Conservation (phyloP, 2,797 vertebrate genomes). For the Clarias pachynema region DNA sequence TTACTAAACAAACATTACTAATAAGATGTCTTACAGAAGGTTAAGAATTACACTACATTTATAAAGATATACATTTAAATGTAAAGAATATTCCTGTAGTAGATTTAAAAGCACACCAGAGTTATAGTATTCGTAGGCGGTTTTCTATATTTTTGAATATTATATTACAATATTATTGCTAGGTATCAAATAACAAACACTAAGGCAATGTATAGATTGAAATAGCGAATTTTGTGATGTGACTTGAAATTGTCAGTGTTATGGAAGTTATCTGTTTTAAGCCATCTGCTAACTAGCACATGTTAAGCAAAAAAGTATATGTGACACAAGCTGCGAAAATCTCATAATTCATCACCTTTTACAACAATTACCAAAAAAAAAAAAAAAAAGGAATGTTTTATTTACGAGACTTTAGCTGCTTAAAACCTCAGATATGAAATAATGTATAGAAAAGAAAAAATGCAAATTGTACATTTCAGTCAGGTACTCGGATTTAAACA, state of each 20-base stretch:
- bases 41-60: not conserved
- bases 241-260: not conserved
- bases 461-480: not conserved
- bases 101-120: not conserved
- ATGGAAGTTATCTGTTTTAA: too few relatives aligned
- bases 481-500: not conserved
- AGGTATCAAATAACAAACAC: too few relatives aligned
- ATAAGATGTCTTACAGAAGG: not conserved
- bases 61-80: not conserved
- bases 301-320: not conserved
- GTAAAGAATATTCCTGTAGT: not conserved
- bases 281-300: not conserved
- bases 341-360: not conserved
- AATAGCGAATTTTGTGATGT: not conserved
- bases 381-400: not conserved
- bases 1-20: not conserved
- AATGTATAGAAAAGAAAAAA: not conserved
- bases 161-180: not conserved
- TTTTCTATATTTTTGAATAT: not conserved
- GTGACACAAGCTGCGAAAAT: not conserved
- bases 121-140: not conserved
- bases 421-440: not conserved
- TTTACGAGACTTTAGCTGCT: not conserved
- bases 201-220: not conserved
- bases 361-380: not conserved